Evolutionary conservation across 1,140 invertebrate genomes (phyloP).

Genomic region (Globodera rostochiensis): DNA sequence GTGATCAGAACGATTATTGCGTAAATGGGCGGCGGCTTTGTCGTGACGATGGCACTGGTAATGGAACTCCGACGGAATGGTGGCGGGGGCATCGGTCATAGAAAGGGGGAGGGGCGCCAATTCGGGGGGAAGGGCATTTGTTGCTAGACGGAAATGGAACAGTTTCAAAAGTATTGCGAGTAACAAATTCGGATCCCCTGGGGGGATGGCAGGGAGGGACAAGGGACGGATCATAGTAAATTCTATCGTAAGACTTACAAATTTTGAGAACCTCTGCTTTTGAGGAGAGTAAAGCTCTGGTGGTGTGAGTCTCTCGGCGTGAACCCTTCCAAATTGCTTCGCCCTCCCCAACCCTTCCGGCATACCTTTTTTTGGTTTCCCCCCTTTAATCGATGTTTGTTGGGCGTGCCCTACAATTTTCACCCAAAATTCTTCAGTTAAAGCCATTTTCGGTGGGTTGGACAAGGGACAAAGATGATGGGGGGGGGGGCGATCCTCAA

Average conservation of each 20-base stretch:
- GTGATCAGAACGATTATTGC: not conserved
- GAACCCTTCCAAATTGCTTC: not conserved
- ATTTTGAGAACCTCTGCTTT: not conserved
- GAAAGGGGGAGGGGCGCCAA: not conserved
- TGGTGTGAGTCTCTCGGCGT: not conserved
- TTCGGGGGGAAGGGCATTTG: not conserved
- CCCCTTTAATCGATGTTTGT: constrained; percentile 2
- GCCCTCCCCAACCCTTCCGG: no score
- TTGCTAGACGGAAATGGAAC: not conserved
- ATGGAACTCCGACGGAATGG: not conserved
- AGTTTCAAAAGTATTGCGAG: not conserved
- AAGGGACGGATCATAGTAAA: no score
- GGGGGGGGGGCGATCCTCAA: not conserved
- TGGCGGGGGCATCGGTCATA: constrained; percentile 7
- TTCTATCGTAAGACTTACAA: not conserved
- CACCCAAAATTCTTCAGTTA: constrained; percentile 1
- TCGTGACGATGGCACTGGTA: not conserved
- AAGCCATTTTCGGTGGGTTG: constrained; percentile 5
- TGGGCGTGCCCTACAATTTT: constrained; percentile 2
- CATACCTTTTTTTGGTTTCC: not conserved
- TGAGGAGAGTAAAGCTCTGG: no score
- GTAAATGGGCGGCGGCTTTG: not conserved
- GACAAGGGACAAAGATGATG: not conserved
- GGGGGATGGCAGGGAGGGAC: not conserved
- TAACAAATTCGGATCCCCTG: not conserved